A percentile compares a stretch with the other conserved stretches of the same genome.
phyloP scores from a whole-genome alignment of 2,888 invertebrate genomes.

The Nemurella pictetii region DNA sequence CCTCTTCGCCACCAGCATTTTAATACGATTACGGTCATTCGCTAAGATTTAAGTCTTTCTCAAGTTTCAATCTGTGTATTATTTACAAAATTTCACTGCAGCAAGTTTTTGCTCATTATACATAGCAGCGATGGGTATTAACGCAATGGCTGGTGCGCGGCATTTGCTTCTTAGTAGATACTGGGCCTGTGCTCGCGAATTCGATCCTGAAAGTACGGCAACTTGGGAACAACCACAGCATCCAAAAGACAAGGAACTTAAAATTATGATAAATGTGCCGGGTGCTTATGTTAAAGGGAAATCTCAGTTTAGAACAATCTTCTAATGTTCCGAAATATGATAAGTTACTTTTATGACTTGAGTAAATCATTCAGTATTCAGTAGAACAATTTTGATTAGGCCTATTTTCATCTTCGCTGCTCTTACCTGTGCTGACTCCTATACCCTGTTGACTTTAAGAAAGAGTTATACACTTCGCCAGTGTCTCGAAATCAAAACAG shows the following conservation, averaged over 20 bases:
- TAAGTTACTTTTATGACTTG: neutral
- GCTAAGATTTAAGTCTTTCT: neutral
- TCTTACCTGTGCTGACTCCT: too few relatives aligned
- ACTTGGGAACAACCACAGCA: neutral
- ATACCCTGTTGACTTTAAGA: too few relatives aligned
- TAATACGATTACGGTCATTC: slow-evolving; percentile 28
- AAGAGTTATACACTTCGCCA: too few relatives aligned
- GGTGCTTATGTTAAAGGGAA: neutral
- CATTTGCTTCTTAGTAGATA: neutral
- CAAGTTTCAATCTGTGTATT: neutral
- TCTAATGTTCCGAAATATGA: neutral
- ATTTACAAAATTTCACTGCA: neutral
- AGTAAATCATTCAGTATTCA: too few relatives aligned
- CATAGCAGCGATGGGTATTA: neutral
- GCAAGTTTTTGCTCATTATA: slow-evolving; percentile 23
- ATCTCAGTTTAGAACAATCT: neutral
- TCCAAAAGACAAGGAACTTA: neutral
- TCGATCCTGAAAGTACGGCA: neutral
- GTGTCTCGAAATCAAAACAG: too few relatives aligned
- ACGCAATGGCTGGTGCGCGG: neutral
- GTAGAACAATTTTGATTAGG: too few relatives aligned
- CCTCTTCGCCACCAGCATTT: neutral
- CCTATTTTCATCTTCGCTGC: too few relatives aligned
- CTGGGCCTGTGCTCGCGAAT: neutral
- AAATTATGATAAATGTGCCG: neutral